A percentile compares a stretch with the other conserved stretches of the same genome.
Conservation (phyloP, 2,888 invertebrate genomes). For the Drosophila setosimentum region DNA sequence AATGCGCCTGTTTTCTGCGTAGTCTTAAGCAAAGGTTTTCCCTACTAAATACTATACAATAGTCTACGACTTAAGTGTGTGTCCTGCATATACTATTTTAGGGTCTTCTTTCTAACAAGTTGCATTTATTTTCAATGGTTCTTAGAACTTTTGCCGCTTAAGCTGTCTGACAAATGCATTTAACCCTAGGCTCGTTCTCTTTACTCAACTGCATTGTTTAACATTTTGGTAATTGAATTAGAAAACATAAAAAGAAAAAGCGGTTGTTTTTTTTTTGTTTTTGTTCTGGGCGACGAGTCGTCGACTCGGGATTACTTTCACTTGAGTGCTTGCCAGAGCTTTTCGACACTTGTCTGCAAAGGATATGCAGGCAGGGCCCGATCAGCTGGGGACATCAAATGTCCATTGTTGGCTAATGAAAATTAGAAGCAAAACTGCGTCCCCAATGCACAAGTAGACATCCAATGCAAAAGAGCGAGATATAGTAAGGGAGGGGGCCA, state of each 20-base stretch:
- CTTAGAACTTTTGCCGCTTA: slow-evolving; percentile 33
- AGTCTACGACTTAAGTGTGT: neutral
- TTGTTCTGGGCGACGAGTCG: slow-evolving; percentile 4
- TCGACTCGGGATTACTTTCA: slow-evolving; percentile 70
- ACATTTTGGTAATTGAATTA: slow-evolving; percentile 69
- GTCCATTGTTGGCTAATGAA: slow-evolving; percentile 70
- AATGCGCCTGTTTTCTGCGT: neutral
- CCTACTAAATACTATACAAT: neutral
- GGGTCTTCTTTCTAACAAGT: neutral
- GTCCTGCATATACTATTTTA: neutral
- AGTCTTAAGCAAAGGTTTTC: neutral
- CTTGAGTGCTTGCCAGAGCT: slow-evolving; percentile 68
- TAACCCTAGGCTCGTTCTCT: neutral
- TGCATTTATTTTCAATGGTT: slow-evolving; percentile 28
- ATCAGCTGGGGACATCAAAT: slow-evolving; percentile 59
- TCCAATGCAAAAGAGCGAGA: slow-evolving; percentile 9
- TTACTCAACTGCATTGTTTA: slow-evolving; percentile 27
- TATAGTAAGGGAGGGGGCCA: neutral
- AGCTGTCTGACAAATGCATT: slow-evolving; percentile 28
- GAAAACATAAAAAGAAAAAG: slow-evolving; percentile 48
- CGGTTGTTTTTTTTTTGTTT: slow-evolving; percentile 3
- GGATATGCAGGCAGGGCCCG: slow-evolving; percentile 26
- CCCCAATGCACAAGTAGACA: slow-evolving; percentile 52
- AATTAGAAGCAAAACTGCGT: slow-evolving; percentile 63
- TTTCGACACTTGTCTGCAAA: slow-evolving; percentile 57